These are phyloP conservation scores for Phoxinus dragarum DNA, from an alignment of 2,797 vertebrate species.

Conservation along the genomic window DNA sequence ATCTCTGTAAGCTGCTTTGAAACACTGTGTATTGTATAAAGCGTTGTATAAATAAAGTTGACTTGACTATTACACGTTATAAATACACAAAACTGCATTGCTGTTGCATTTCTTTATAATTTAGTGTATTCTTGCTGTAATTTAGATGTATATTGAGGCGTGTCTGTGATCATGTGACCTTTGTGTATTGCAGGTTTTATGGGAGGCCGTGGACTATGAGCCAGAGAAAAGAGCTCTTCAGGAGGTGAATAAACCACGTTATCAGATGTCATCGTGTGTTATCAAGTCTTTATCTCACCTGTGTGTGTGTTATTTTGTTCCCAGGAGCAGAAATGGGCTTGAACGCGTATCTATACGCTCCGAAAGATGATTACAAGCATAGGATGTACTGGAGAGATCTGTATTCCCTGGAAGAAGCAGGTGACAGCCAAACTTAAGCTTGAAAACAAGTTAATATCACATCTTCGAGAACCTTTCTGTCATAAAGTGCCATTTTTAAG, in stretches of 20 bases:
- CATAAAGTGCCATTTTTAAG: too few species aligned
- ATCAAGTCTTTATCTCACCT: background rate
- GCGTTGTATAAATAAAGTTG: too few species aligned
- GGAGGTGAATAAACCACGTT: slow-evolving; percentile 78
- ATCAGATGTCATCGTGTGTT: slow-evolving; percentile 1
- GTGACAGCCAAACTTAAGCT: slow-evolving; percentile 69
- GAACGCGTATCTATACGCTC: slow-evolving; percentile 96
- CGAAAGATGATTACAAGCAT: slow-evolving; percentile 99
- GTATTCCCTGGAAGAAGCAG: slow-evolving; percentile 93
- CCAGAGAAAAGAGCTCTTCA: slow-evolving; percentile 95
- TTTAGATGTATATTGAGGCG: background rate
- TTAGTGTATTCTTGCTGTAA: background rate
- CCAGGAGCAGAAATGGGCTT: slow-evolving; percentile 95
- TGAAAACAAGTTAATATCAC: background rate
- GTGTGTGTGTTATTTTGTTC: background rate
- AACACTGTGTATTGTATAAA: too few species aligned
- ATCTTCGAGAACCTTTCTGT: too few species aligned
- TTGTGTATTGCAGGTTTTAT: slow-evolving; percentile 87
- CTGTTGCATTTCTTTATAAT: background rate
- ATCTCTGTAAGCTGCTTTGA: too few species aligned
- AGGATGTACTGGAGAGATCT: slow-evolving; percentile 99
- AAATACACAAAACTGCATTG: background rate
- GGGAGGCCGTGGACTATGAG: slow-evolving; percentile 99
- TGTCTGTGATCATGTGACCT: slow-evolving; percentile 40
- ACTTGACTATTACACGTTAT: background rate